Percentiles rank a stretch among this genome's conserved stretches.
These are phyloP conservation scores for Drosophila fulvimacula DNA, from an alignment of 2,888 invertebrate genomes.

Conservation along the genomic window DNA sequence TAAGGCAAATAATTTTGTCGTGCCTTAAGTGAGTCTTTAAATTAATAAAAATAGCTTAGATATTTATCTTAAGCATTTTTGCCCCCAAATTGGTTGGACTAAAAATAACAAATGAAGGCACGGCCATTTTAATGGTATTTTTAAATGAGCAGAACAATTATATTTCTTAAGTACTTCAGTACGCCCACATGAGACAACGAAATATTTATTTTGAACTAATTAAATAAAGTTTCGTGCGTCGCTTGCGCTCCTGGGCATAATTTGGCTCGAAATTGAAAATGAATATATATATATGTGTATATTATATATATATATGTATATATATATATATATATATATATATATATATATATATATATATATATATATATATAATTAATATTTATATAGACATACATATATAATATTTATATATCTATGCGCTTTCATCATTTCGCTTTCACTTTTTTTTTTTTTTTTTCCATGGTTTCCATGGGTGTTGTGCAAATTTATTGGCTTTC, in stretches of 20 bases:
- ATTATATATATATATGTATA: slow-evolving; percentile 3
- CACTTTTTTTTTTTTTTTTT: slow-evolving; percentile 22
- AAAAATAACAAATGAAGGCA: background rate
- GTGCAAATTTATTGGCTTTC: slow-evolving; percentile 71
- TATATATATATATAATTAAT: background rate
- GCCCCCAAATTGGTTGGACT: background rate
- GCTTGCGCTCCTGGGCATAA: slow-evolving; percentile 1
- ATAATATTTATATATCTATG: slow-evolving; percentile 34
- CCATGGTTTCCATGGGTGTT: slow-evolving; percentile 36
- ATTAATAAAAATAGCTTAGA: background rate
- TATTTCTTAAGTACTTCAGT: background rate
- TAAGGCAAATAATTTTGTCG: background rate
- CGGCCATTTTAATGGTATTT: background rate
- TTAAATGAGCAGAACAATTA: background rate
- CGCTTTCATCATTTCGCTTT: slow-evolving; percentile 46
- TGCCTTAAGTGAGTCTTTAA: background rate
- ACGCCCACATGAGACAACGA: background rate
- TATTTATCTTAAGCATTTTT: background rate
- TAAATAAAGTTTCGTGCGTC: background rate
- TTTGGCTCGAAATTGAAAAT: background rate
- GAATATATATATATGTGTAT: background rate
- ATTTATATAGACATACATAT: slow-evolving; percentile 2
- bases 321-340: background rate
- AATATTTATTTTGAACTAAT: slow-evolving; percentile 9
- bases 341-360: slow-evolving; percentile 5